phyloP scores from a whole-genome alignment of 1,140 invertebrate species.

The fruit fly (Drosophila melanogaster) region DNA sequence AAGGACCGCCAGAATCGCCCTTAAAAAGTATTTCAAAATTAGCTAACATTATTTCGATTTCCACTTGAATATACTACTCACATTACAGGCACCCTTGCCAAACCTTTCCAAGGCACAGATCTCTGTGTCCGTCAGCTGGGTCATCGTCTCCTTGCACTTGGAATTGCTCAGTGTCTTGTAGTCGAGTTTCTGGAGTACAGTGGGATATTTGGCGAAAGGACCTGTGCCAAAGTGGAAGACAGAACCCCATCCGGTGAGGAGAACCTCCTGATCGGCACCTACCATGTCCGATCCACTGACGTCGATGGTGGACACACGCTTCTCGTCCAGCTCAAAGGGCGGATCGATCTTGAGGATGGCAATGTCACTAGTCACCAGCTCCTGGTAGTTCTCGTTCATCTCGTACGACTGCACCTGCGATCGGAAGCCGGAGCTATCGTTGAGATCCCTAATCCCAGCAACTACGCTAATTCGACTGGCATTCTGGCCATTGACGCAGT shows the following conservation, averaged over 20 bases:
- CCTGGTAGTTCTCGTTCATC: slow-evolving; percentile 78
- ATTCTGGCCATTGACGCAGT: slow-evolving; percentile 85
- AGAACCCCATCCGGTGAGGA: slow-evolving; percentile 80
- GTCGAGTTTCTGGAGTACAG: slow-evolving; percentile 59
- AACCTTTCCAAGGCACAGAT: slow-evolving; percentile 85
- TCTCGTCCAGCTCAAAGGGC: slow-evolving; percentile 69
- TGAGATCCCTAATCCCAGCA: slow-evolving; percentile 82
- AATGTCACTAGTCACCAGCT: slow-evolving; percentile 80
- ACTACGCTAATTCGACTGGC: slow-evolving; percentile 83
- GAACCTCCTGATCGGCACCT: slow-evolving; percentile 63
- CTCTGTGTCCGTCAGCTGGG: slow-evolving; percentile 81
- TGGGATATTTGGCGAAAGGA: slow-evolving; percentile 75
- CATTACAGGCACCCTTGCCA: slow-evolving; percentile 85
- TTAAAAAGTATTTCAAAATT: slow-evolving; percentile 84
- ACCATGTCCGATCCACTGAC: slow-evolving; percentile 65
- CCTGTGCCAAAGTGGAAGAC: slow-evolving; percentile 77
- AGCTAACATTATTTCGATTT: background rate
- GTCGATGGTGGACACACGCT: slow-evolving; percentile 68
- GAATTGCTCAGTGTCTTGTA: slow-evolving; percentile 74
- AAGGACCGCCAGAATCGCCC: slow-evolving; percentile 91
- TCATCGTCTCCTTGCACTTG: slow-evolving; percentile 73
- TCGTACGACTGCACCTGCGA: slow-evolving; percentile 69
- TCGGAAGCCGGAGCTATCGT: slow-evolving; percentile 78
- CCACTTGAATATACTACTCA: slow-evolving; percentile 14
- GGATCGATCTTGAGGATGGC: slow-evolving; percentile 81